A percentile compares a stretch with the other conserved stretches of the same genome.
phyloP scores from a whole-genome alignment of 2,113 vertebrate species.

The Panthera leo region DNA sequence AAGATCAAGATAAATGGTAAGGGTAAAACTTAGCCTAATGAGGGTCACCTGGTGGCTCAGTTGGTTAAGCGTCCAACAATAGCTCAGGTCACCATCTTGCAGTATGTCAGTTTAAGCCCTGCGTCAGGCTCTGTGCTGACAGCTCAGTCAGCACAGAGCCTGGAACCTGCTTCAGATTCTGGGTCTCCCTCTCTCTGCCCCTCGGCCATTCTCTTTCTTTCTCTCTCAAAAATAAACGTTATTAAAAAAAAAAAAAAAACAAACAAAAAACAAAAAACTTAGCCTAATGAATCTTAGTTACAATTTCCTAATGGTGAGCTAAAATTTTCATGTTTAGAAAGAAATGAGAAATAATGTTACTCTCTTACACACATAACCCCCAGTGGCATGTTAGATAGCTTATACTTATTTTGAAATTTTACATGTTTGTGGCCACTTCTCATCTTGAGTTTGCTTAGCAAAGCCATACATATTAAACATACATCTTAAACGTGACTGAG shows the following conservation, averaged over 20 bases:
- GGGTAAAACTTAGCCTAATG: constrained; percentile 16
- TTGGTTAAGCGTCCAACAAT: too few relatives aligned
- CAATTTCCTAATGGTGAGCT: constrained; percentile 31
- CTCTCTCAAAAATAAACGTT: too few relatives aligned
- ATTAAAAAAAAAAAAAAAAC: too few relatives aligned
- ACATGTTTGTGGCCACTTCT: constrained; percentile 31
- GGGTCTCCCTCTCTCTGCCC: too few relatives aligned
- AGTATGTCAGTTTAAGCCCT: too few relatives aligned
- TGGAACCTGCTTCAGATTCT: too few relatives aligned
- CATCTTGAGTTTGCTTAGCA: constrained; percentile 46
- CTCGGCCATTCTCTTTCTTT: too few relatives aligned
- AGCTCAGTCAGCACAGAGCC: too few relatives aligned
- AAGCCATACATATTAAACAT: constrained; percentile 19
- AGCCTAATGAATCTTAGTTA: constrained; percentile 47
- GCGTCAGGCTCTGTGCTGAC: too few relatives aligned
- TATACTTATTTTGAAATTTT: constrained; percentile 38
- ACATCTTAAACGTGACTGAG: constrained; percentile 30
- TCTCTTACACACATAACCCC: not conserved
- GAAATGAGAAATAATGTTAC: constrained; percentile 37
- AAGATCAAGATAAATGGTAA: constrained; percentile 37
- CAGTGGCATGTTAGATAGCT: not conserved
- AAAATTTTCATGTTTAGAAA: constrained; percentile 61
- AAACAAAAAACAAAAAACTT: not conserved
- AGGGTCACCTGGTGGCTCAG: not conserved
- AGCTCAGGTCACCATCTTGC: too few relatives aligned